Base-by-base conservation (phyloP, 92 coral and sea anemone genomes). In the Porites rus region DNA sequence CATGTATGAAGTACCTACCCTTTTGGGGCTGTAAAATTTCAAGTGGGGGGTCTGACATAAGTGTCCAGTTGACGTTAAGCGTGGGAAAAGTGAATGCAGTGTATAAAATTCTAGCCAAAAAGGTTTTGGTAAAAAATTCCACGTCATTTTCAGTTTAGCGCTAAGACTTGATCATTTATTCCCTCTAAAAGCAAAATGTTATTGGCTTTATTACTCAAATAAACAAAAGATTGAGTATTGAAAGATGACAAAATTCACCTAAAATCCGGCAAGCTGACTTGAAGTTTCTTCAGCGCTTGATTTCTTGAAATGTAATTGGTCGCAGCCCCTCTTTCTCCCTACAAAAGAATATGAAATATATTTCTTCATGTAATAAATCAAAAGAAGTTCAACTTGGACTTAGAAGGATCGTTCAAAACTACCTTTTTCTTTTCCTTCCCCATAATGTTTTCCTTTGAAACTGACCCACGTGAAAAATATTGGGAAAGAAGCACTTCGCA, bases 321-420 rank as follows among this genome's bases (percentile, higher is more conserved):
- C 31, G 95, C 99, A 3, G 98, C 95, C 19, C 99, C 99, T 21
- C 99, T 90, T 82, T 96, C 98, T 28, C 99, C 99, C 99, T 96
- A 74, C 46, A 28, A 82, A 82, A 31, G 8, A 21, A 68, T 20
- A 17, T 31, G 22, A 62, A 28, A 65, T 43, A 18, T 51, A 2
- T 56, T 2, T 13, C 12, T 4, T n/a, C 58, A 14, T 10, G 11
- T 51, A 22, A 17, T 6, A 24, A 0, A 10, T 8, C 11, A 28
- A 25, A 7, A 83, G 12, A 8, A 83, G 7, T 6, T 18, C 5
- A 28, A 24, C 51, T 19, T 51, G 19, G 56, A 6, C 10, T 9
- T 0, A 9, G 31, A 51, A 65, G 8, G 38, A 82, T 6, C 7
- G 75, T 10, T 58, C 1, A 81, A 69, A 58, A 81, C 38, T 72